Percentiles rank a stretch among this genome's conserved stretches.
These are phyloP conservation scores for Andrena flavipes DNA, from an alignment of 2,888 invertebrate species.

Conservation along the genomic window DNA sequence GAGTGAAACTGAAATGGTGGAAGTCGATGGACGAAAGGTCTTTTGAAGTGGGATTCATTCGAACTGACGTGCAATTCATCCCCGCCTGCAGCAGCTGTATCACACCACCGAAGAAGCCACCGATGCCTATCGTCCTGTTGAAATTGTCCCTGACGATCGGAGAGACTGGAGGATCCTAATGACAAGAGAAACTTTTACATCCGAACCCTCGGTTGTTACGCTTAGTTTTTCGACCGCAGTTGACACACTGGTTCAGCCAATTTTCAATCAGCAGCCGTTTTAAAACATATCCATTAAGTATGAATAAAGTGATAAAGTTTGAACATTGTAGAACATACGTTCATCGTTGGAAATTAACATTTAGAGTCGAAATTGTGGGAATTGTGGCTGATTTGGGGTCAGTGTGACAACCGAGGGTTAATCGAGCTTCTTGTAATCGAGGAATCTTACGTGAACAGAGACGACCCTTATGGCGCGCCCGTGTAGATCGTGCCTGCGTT, in stretches of 20 bases:
- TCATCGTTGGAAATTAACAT: too few species aligned
- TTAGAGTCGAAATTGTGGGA: not conserved
- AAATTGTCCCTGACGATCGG: constrained; percentile 66
- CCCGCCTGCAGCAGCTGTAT: constrained; percentile 77
- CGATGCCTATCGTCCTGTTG: constrained; percentile 73
- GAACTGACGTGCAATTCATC: constrained; percentile 82
- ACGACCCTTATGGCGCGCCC: constrained; percentile 78
- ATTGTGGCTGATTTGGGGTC: too few species aligned
- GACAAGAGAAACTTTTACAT: not conserved
- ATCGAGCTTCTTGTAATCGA: not conserved
- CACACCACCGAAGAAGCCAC: constrained; percentile 81
- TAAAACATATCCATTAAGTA: too few species aligned
- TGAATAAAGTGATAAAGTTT: too few species aligned
- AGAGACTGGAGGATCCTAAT: constrained; percentile 81
- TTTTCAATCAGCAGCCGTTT: too few species aligned
- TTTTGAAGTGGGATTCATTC: not conserved
- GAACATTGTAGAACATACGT: too few species aligned
- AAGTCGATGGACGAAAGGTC: too few species aligned
- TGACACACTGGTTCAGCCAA: too few species aligned
- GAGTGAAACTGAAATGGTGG: not conserved
- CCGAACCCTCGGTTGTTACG: too few species aligned
- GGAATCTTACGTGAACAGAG: constrained; percentile 75
- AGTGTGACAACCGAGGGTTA: too few species aligned
- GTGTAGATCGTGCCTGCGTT: constrained; percentile 78
- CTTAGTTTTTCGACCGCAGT: too few species aligned